Evolutionary conservation across 2,113 vertebrate species (phyloP), one percentile per base, ranked within the genome.

Genomic region (Tautogolabrus adspersus): DNA sequence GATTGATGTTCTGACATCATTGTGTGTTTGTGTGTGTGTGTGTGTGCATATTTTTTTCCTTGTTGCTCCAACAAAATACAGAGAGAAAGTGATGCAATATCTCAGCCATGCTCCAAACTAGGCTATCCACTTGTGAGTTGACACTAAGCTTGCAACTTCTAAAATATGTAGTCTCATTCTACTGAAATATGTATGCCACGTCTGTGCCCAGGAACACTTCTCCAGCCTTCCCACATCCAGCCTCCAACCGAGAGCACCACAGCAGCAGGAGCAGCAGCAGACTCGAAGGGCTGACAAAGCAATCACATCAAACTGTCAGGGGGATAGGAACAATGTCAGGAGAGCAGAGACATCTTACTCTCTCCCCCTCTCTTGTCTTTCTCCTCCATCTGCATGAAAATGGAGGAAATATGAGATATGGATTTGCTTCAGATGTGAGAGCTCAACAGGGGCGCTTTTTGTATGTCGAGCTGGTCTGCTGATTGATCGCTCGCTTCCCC

Each of bases 131-230:
- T 78, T 71, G 55, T 73, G 77, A 55, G 55, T 71, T 72, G 62
- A 87, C 69, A 80, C 72, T 72, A 52, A 64, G 72, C 56, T 79
- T 62, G 63, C 71, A 57, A 83, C 81, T 77, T 86, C 55, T 89
- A 79, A 87, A 92, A 91, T 88, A 89, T 91, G 86, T 79, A 81
- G 87, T 19, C 75, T 76, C 46, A 54, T 63, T 63, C 72, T 79
- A 30, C 74, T 90, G 38, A 89, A 91, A 87, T 85, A 90, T 92
- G 82, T 23, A 89, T 89, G 82, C 40, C 58, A 79, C 52, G 52
- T 57, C 72, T 84, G 72, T 56, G 59, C 72, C 72, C 69, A 63
- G 72, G 59, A 83, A 73, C 26, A 55, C 38, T 78, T 61, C 85
- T 79, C 19, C 19, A 51, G 61, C 60, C 60, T 56, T 47, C 59